Evolutionary conservation across 2,888 invertebrate species (phyloP).

Genomic region (Dryobotodes eremita): DNA sequence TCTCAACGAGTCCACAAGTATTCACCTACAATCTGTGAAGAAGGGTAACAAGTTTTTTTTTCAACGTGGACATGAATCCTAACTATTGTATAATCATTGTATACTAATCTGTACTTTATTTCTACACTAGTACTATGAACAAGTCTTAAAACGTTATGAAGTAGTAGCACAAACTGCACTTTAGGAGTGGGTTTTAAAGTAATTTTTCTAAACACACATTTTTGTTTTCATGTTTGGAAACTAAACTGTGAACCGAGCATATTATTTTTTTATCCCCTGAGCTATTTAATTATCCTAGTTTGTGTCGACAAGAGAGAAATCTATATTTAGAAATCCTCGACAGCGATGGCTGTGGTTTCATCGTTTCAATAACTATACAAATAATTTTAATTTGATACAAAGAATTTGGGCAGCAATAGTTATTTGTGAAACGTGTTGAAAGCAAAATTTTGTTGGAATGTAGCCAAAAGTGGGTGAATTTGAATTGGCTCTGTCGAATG

Average conservation of each 20-base stretch:
- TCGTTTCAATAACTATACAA: slow-evolving; percentile 1
- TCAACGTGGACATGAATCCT: too few species aligned
- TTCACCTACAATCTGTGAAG: too few species aligned
- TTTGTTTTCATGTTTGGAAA: background rate
- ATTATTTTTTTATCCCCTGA: background rate
- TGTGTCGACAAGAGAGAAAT: background rate
- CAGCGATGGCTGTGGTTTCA: background rate
- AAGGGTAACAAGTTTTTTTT: too few species aligned
- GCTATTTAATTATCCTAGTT: too few species aligned
- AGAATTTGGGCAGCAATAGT: slow-evolving; percentile 25
- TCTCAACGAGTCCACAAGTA: too few species aligned
- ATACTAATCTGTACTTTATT: too few species aligned
- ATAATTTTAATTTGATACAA: slow-evolving; percentile 26
- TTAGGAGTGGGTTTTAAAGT: background rate
- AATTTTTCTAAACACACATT: background rate
- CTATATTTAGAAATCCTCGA: background rate
- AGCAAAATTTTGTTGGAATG: slow-evolving; percentile 28
- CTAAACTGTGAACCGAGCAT: background rate
- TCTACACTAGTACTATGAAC: background rate
- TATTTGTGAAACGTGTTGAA: slow-evolving; percentile 26
- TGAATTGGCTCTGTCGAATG: slow-evolving; percentile 47
- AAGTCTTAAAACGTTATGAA: background rate
- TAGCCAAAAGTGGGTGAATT: slow-evolving; percentile 51
- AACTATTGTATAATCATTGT: too few species aligned
- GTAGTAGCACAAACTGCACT: background rate